Percentiles rank a stretch among this genome's conserved stretches.
phyloP scores from a whole-genome alignment of 2,113 vertebrate species.

The Platysteira castanea region DNA sequence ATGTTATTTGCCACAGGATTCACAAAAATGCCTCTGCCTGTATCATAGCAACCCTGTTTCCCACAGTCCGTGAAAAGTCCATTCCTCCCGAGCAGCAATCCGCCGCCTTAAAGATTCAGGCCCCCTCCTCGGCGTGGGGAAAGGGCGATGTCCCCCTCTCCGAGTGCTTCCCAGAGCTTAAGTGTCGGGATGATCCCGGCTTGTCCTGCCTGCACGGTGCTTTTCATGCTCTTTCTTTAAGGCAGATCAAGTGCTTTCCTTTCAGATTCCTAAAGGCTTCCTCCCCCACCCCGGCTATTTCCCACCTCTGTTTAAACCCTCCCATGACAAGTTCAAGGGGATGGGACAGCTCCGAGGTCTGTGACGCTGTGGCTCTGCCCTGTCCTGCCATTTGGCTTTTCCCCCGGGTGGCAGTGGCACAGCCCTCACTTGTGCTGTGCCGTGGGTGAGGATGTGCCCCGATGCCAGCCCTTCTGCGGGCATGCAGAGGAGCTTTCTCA shows the following conservation, averaged over 20 bases:
- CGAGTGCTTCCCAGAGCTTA: neutral
- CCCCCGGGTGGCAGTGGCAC: neutral
- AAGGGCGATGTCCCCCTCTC: neutral
- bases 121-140: neutral
- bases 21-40: slow-evolving; percentile 57
- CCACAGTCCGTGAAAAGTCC: slow-evolving; percentile 25
- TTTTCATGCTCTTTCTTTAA: neutral
- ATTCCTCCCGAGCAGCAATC: neutral
- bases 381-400: neutral
- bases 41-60: slow-evolving; percentile 73
- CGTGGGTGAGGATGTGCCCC: neutral
- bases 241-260: neutral
- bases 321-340: neutral
- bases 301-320: slow-evolving; percentile 18
- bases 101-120: neutral
- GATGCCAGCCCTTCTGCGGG: neutral
- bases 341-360: neutral
- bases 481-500: neutral
- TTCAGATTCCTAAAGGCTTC: neutral
- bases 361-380: neutral
- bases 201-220: accelerated
- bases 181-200: neutral
- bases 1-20: slow-evolving; percentile 56
- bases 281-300: neutral
- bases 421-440: neutral